Evolutionary conservation across 92 coral and sea anemone genomes (phyloP), one percentile per base, ranked within the genome.

Genomic region (Virgularia gustaviana): DNA sequence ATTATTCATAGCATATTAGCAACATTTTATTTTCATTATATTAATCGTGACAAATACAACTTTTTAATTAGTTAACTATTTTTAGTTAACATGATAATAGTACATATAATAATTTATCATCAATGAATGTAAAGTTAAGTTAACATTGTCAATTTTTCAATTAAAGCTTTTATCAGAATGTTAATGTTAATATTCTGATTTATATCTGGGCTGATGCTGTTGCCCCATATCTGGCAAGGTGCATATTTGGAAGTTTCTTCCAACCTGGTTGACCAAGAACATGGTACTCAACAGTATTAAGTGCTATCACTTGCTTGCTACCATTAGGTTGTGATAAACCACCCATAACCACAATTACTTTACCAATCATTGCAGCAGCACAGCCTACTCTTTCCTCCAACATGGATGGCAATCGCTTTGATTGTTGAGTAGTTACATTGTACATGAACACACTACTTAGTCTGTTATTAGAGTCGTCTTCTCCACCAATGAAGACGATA

Each of bases 341-440:
- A 22, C 99, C 99, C 22, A 90, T 83, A 16, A 87, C 95, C 29
- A 85, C 78, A 57, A 94, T 80, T 24, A 72, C 73, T 0, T 81
- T 84, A 51, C 84, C 73, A 85, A 87, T 70, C 18, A 78, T 66
- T 19, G 85, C 86, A 9, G 94, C 96, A 0, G 96, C 65, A 65
- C 96, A 90, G 25, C 90, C 90, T 36, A 85, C 81, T 3, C 99
- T 89, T 55, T 75, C 83, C 34, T 83, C 64, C 52, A 83, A 78
- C 99, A 94, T 94, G 9, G 88, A 83, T 0, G 96, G 87, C 5
- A 89, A 65, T 27, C 36, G 62, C 18, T 73, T 49, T 90, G 90
- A 90, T 71, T 89, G 77, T 32, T 89, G 90, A 66, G 73, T 79
- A 9, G 68, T 75, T 13, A 89, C 91, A 70, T 85, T 88, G 64